A percentile compares a stretch with the other conserved stretches of the same genome.
Evolutionary conservation across 2,888 invertebrate species (phyloP).

Genomic region (Lasioglossum pauxillum): DNA sequence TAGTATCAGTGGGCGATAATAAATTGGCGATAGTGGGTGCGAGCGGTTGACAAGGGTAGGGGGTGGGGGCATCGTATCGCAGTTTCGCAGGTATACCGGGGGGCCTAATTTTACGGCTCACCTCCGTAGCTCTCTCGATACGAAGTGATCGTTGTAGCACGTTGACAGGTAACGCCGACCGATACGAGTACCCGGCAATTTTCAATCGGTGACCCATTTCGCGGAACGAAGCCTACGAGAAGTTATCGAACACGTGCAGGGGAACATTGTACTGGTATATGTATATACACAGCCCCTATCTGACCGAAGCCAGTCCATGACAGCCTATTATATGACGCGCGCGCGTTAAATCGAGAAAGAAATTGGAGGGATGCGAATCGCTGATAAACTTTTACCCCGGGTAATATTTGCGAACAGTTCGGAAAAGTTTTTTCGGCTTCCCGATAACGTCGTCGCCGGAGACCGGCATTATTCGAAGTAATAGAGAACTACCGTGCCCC

Average conservation of each 20-base stretch:
- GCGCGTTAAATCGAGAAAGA: slow-evolving; percentile 66
- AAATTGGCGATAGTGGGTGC: slow-evolving; percentile 2
- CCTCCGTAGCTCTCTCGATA: slow-evolving; percentile 22
- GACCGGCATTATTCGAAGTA: not conserved
- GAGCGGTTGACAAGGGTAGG: not conserved
- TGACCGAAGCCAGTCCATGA: slow-evolving; percentile 49
- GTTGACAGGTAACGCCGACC: slow-evolving; percentile 43
- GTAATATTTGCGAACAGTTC: slow-evolving; percentile 13
- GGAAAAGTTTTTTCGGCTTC: slow-evolving; percentile 25
- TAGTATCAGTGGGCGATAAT: slow-evolving; percentile 4
- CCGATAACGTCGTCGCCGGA: not conserved
- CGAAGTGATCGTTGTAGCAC: slow-evolving; percentile 24
- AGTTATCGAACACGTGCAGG: slow-evolving; percentile 56
- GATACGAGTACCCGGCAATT: slow-evolving; percentile 42
- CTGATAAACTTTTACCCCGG: slow-evolving; percentile 39
- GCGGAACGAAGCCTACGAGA: slow-evolving; percentile 39
- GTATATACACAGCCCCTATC: slow-evolving; percentile 48
- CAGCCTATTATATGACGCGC: slow-evolving; percentile 44
- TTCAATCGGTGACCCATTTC: slow-evolving; percentile 55
- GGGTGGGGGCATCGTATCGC: slow-evolving; percentile 9
- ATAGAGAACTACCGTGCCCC: not conserved
- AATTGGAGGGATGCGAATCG: slow-evolving; percentile 58
- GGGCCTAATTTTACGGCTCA: slow-evolving; percentile 47
- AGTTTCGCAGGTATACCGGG: slow-evolving; percentile 9
- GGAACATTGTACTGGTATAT: slow-evolving; percentile 36